These are phyloP conservation scores for Phallusia fumigata DNA, from an alignment of 23 tunicate genomes.

Conservation along the genomic window DNA sequence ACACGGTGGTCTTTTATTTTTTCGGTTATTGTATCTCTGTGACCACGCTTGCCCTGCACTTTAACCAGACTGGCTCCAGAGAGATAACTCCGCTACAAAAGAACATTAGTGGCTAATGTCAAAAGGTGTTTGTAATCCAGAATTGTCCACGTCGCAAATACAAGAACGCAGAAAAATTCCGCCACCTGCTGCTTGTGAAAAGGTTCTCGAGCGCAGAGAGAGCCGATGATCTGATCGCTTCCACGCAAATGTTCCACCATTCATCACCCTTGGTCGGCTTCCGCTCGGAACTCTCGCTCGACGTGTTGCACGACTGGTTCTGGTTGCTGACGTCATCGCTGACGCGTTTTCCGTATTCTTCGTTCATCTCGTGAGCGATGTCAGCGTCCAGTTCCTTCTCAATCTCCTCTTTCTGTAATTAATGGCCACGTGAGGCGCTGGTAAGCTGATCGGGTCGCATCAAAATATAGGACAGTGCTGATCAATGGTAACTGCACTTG, in stretches of 20 bases:
- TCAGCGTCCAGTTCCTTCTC: constrained; percentile 62
- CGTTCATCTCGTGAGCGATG: constrained; percentile 63
- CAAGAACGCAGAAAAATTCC: neutral
- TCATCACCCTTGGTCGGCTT: constrained; percentile 1
- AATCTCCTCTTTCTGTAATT: constrained; percentile 25
- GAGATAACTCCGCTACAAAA: too few relatives aligned
- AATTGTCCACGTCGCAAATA: neutral
- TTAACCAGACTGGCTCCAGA: too few relatives aligned
- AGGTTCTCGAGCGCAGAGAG: constrained; percentile 45
- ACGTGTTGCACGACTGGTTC: constrained; percentile 12
- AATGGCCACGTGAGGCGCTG: neutral
- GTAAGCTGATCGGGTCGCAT: too few relatives aligned
- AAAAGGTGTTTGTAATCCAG: neutral
- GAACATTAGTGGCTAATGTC: neutral
- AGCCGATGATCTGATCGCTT: constrained; percentile 24
- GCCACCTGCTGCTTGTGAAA: constrained; percentile 72
- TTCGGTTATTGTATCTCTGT: too few relatives aligned
- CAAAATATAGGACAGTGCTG: too few relatives aligned
- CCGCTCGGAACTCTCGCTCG: neutral
- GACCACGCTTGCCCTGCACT: too few relatives aligned
- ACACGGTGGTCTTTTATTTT: too few relatives aligned
- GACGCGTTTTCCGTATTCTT: constrained; percentile 37
- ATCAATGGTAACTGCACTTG: too few relatives aligned
- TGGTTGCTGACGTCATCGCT: constrained; percentile 7
- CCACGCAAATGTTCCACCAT: constrained; percentile 43